Evolutionary conservation across 2,888 invertebrate species (phyloP), one percentile per base, ranked within the genome.

Genomic region (Carterocephalus palaemon): DNA sequence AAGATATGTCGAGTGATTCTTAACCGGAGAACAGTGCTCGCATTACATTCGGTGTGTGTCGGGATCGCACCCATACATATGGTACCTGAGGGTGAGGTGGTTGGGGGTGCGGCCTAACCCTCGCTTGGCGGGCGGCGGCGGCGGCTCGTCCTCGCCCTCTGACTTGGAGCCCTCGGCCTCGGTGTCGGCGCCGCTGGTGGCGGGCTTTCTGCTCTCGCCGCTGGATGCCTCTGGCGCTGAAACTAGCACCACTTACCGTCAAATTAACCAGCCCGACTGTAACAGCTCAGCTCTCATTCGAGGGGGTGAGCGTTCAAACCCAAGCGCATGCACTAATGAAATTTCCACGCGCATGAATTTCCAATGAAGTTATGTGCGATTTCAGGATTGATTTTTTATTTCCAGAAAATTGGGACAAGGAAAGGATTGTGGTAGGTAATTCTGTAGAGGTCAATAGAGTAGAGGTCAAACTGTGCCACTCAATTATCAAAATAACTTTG

Each of bases 61-160:
- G 53, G 56, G 56, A 49, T 54, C 58, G 57, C 60, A 70, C 77
- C 78, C 78, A 78, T 79, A 79, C 76, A 77, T 79, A 76, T 77
- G 75, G 72, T 64, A 92, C 92, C 92, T 93, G 80, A 95, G 88
- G 53, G 95, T 95, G 81, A 97, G 90, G 88, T 96, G 96, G 90
- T 96, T 96, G 70, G 97, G 96, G 64, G 96, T 96, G 71, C 94
- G 90, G 64, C 96, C 96, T 75, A 96, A 89, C 64, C 93, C 91
- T 83, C 88, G 86, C 82, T 89, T 89, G 64, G 81, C 76, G 37
- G 88, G 85, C 62, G 91, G 90, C 71, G 79, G 89, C 64, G 91
- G 92, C 71, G 92, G 93, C 49, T 92, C 92, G 70, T 95, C 95
- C 80, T 95, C 95, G 48, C 95, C 95, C 83, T 95, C 95, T 4